A percentile compares a stretch with the other conserved stretches of the same genome.
Conservation (phyloP, 2,113 vertebrate species). For the Nothocercus nigrocapillus region DNA sequence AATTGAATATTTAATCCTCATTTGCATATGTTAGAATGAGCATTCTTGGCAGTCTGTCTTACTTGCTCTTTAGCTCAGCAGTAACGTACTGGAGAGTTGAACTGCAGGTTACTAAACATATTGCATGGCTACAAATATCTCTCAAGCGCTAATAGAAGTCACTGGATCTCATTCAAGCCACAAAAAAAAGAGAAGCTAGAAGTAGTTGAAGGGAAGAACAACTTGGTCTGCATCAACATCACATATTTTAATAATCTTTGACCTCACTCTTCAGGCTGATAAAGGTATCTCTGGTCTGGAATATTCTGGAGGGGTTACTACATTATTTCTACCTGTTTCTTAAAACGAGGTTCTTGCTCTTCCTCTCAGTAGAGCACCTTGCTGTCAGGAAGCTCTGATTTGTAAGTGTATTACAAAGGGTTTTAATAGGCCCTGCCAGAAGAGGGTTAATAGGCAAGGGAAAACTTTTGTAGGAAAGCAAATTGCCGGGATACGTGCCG, state of each 20-base stretch:
- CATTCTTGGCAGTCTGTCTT: neutral
- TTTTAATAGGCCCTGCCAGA: neutral
- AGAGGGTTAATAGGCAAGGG: slow-evolving; percentile 10
- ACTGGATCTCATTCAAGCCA: neutral
- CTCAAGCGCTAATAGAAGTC: neutral
- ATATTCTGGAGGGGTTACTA: neutral
- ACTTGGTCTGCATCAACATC: neutral
- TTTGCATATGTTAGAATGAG: neutral
- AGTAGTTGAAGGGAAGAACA: neutral
- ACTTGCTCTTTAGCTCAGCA: neutral
- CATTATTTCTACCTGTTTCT: neutral
- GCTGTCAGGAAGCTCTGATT: neutral
- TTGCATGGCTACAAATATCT: neutral
- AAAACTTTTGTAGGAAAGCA: neutral
- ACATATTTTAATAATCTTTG: neutral
- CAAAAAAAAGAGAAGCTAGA: neutral
- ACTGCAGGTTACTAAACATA: fast-evolving
- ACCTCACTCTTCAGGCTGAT: neutral
- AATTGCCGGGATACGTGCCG: neutral
- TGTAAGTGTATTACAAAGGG: neutral
- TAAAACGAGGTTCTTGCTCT: neutral
- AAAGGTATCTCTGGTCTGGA: neutral
- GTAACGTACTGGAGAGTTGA: neutral
- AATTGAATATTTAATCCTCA: neutral
- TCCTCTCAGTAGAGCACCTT: neutral